These are phyloP conservation scores for Dromiciops gliroides DNA, from an alignment of 2,113 vertebrate genomes.

Conservation along the genomic window DNA sequence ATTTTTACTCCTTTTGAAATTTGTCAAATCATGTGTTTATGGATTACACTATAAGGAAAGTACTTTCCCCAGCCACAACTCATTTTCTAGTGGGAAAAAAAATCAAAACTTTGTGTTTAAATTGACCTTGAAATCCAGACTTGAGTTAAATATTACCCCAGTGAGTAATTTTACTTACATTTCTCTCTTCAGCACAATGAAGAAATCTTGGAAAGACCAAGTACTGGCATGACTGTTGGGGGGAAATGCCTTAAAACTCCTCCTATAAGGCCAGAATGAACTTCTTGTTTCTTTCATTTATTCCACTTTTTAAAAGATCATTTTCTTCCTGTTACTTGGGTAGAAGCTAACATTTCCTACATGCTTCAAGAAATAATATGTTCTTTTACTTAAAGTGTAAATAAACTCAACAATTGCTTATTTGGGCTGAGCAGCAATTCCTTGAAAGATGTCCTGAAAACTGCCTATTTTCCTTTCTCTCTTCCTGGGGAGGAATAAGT, in stretches of 20 bases:
- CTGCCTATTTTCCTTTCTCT: neutral
- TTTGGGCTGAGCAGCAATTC: neutral
- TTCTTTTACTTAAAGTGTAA: conserved; percentile 1
- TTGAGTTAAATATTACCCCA: conserved; percentile 70
- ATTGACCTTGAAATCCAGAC: conserved; percentile 61
- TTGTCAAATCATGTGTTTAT: conserved; percentile 56
- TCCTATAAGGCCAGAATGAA: conserved; percentile 25
- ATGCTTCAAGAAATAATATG: neutral
- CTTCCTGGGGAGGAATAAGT: neutral
- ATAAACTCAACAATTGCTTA: neutral
- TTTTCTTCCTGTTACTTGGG: neutral
- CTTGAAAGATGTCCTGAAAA: neutral
- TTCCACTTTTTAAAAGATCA: conserved; percentile 46
- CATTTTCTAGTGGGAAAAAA: conserved; percentile 53
- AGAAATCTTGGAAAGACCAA: conserved; percentile 13
- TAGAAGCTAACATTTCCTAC: neutral
- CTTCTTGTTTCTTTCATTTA: neutral
- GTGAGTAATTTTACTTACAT: conserved; percentile 57
- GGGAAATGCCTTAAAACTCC: neutral
- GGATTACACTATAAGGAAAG: conserved; percentile 45
- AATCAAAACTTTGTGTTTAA: conserved; percentile 46
- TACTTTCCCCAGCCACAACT: conserved; percentile 43
- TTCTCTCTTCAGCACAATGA: conserved; percentile 56
- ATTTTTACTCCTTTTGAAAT: conserved; percentile 30
- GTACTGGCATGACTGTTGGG: neutral